phyloP scores from a whole-genome alignment of 2,797 vertebrate species.

The Xenentodon cancila region DNA sequence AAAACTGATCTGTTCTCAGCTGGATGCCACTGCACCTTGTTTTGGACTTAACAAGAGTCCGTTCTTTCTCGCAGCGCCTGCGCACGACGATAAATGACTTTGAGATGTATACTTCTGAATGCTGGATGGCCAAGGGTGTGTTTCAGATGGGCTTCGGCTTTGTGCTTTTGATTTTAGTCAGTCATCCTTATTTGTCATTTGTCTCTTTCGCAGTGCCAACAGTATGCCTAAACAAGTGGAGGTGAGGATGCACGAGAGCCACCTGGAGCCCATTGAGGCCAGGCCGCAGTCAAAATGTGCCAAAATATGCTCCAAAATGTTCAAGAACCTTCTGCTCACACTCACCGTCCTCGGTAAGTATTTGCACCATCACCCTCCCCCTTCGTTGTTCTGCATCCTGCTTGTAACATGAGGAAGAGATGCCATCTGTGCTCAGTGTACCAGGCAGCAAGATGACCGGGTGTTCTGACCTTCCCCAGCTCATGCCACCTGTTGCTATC shows the following conservation, averaged over 20 bases:
- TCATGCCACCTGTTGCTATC: slow-evolving; percentile 63
- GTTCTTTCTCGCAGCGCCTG: too few species aligned
- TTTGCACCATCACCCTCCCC: not conserved
- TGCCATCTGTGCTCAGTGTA: slow-evolving; percentile 64
- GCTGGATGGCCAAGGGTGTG: not conserved
- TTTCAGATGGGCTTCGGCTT: not conserved
- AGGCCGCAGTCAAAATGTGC: slow-evolving; percentile 84
- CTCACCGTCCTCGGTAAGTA: slow-evolving; percentile 91
- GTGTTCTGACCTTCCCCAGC: slow-evolving; percentile 61
- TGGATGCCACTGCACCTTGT: not conserved
- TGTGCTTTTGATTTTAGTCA: slow-evolving; percentile 1
- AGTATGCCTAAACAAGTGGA: slow-evolving; percentile 99
- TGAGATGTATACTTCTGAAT: not conserved
- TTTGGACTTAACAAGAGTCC: not conserved
- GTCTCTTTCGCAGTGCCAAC: slow-evolving; percentile 85
- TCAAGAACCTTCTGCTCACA: slow-evolving; percentile 94
- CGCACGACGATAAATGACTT: too few species aligned
- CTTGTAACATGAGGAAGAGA: slow-evolving; percentile 40
- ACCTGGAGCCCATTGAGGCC: slow-evolving; percentile 87
- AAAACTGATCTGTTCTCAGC: not conserved
- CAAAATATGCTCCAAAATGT: slow-evolving; percentile 88
- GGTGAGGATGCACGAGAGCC: slow-evolving; percentile 96
- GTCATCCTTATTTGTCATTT: not conserved
- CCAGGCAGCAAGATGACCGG: slow-evolving; percentile 58
- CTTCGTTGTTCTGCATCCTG: slow-evolving; percentile 35